phyloP scores from a whole-genome alignment of 2,113 vertebrate genomes.

The Eira barbara region DNA sequence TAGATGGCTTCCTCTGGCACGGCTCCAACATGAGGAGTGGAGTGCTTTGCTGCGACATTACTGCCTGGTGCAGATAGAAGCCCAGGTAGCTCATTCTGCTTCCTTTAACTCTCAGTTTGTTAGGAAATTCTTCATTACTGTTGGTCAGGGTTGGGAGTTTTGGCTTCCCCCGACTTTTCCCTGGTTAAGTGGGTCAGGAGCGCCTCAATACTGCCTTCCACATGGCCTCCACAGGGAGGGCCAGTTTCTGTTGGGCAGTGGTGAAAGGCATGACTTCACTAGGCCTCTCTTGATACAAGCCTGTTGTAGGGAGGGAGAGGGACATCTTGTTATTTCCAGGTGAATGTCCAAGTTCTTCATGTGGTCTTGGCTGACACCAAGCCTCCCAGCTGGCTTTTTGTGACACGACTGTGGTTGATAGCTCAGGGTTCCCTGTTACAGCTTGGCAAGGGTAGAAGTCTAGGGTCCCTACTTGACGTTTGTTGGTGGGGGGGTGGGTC shows the following conservation, averaged over 20 bases:
- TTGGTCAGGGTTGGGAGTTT: neutral
- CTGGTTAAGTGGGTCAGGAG: neutral
- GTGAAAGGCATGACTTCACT: neutral
- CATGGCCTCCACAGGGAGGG: neutral
- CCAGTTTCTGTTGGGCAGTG: neutral
- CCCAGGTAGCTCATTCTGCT: neutral
- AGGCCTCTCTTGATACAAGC: neutral
- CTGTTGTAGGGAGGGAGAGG: neutral
- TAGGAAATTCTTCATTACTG: neutral
- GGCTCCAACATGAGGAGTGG: neutral
- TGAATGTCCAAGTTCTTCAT: neutral
- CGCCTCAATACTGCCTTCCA: neutral
- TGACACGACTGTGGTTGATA: neutral
- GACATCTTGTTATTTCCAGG: neutral
- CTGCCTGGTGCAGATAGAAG: neutral
- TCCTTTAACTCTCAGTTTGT: neutral
- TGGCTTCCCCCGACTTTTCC: neutral
- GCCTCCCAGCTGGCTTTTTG: neutral
- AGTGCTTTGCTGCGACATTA: neutral
- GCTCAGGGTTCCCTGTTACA: neutral
- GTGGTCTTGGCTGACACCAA: neutral
- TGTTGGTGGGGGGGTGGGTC: neutral
- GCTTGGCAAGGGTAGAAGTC: neutral
- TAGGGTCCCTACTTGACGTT: neutral
- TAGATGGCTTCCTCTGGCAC: neutral